Base-by-base conservation (phyloP, 2,113 vertebrate genomes). In the Oxyura jamaicensis region DNA sequence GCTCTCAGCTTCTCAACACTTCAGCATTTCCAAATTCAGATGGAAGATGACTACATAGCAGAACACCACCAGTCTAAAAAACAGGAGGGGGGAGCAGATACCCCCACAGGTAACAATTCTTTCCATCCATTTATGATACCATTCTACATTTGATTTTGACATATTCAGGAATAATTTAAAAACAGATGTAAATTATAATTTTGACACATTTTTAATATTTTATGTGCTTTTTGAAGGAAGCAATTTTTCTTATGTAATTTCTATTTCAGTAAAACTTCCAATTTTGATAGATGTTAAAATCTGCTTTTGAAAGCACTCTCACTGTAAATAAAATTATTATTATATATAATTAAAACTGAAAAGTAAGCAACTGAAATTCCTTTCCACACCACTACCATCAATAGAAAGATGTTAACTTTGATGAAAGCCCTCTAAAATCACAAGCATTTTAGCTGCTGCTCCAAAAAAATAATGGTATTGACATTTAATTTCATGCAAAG, bases 11-110 rank as follows among this genome's bases (percentile, higher is more conserved):
- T 48, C 42, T 69, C 50, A 42, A 67, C 39, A 29, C 19, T 6
- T 2, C 19, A 44, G 53, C 3, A 3, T 17, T 73, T 82, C 62
- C 55, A 25, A 28, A 35, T 14, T 14, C 48, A 41, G 14, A 50
- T 1, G 13, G 53, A 42, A 41, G 17, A 39, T 36, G 26, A 62
- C 16, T 6, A 9, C 1, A 11, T 15, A 56, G 58, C 16, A 56
- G 23, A 88, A 33, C 26, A 35, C 8, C 8, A 55, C 16, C 26
- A 55, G 15, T 7, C 8, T 31, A 19, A 46, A 59, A 10, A 4
- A 0, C 6, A 4, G 7, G 9, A 3, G 5, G 4, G 4, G 6
- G 19, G 9, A 36, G 28, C 28, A 69, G 41, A 31, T 33, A 33
- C 58, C 42, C 8, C 62, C 42, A 35, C 26, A 67, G 13, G 8